These are phyloP conservation scores for Charadrius vociferus DNA, from an alignment of 2,113 vertebrate genomes.

Conservation along the genomic window DNA sequence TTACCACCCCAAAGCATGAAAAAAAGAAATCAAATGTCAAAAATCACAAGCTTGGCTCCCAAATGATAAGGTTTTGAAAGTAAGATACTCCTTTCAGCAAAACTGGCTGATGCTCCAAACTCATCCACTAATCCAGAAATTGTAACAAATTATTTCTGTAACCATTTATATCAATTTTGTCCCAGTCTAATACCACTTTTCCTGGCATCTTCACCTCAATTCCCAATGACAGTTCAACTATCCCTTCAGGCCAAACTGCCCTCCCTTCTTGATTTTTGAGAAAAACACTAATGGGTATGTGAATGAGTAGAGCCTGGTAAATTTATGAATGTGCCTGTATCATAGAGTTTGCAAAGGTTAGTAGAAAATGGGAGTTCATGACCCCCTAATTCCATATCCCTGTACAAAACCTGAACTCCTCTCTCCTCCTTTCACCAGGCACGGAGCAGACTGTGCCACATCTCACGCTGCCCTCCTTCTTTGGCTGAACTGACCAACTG, in stretches of 20 bases:
- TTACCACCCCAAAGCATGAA: neutral
- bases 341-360: neutral
- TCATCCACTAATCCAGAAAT: neutral
- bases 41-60: neutral
- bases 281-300: neutral
- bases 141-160: neutral
- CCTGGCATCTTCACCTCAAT: neutral
- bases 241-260: neutral
- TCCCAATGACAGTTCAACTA: neutral
- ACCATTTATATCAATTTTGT: neutral
- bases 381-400: neutral
- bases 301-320: neutral
- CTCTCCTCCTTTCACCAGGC: neutral
- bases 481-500: fast-evolving
- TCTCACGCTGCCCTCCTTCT: neutral
- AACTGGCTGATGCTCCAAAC: neutral
- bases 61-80: neutral
- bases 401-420: neutral
- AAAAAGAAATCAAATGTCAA: neutral
- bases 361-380: neutral
- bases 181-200: neutral
- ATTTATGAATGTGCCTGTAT: neutral
- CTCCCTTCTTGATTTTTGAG: neutral
- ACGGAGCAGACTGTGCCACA: neutral
- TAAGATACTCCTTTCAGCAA: neutral